Percentiles rank a stretch among this genome's conserved stretches.
Evolutionary conservation across 23 tunicate species (phyloP).

Genomic region (Halocynthia aurantium): DNA sequence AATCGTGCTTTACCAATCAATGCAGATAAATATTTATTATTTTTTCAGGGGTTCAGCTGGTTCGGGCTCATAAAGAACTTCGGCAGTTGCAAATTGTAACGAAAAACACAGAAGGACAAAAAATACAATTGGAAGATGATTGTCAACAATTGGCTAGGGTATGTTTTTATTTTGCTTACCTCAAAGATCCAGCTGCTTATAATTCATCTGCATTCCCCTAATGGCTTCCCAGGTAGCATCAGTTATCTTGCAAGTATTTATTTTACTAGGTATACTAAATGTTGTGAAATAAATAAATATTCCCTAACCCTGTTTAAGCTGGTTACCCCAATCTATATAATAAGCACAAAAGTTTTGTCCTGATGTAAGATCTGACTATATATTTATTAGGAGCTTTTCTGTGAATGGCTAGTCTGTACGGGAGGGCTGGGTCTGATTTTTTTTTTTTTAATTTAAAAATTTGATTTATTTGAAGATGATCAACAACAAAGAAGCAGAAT

Average conservation of each 20-base stretch:
- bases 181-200: too few species aligned
- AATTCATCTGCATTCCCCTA: not conserved
- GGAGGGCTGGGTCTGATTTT: not conserved
- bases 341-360: too few species aligned
- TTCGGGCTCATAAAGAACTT: conserved; percentile 78
- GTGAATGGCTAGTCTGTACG: too few species aligned
- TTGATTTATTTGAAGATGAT: conserved; percentile 43
- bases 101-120: conserved; percentile 53
- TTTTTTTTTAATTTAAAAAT: conserved; percentile 16
- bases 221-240: not conserved
- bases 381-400: too few species aligned
- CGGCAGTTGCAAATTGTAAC: conserved; percentile 63
- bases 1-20: too few species aligned
- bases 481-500: conserved; percentile 85
- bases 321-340: too few species aligned
- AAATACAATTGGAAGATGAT: conserved; percentile 82
- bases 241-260: too few species aligned
- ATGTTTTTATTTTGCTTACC: not conserved
- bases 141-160: conserved; percentile 87
- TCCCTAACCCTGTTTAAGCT: too few species aligned
- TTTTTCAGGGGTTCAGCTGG: conserved; percentile 37
- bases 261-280: too few species aligned
- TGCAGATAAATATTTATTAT: not conserved
- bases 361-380: too few species aligned
- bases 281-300: too few species aligned